These are phyloP conservation scores for Cybosia mesomella DNA, from an alignment of 2,888 invertebrate genomes.

Conservation along the genomic window DNA sequence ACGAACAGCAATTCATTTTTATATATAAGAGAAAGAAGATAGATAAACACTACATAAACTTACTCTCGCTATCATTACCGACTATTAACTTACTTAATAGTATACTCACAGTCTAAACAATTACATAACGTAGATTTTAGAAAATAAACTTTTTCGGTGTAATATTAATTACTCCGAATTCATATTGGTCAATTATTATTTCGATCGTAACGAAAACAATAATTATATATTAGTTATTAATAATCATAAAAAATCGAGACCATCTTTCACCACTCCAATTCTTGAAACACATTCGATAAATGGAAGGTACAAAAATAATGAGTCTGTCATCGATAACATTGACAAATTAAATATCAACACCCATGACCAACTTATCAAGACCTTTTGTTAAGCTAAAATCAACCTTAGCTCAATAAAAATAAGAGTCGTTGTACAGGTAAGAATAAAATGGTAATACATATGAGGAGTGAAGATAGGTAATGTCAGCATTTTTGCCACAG, in stretches of 20 bases:
- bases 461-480: constrained; percentile 63
- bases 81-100: neutral
- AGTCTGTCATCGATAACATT: constrained; percentile 81
- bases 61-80: neutral
- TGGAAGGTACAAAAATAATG: constrained; percentile 72
- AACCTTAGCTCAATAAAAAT: constrained; percentile 41
- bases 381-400: constrained; percentile 23
- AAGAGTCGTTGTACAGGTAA: constrained; percentile 39
- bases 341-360: constrained; percentile 84
- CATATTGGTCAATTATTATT: constrained; percentile 47
- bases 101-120: neutral
- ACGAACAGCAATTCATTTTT: no score
- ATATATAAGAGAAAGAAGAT: no score
- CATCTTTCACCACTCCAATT: constrained; percentile 65
- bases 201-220: constrained; percentile 50
- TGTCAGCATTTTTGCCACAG: constrained; percentile 78
- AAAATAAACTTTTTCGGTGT: constrained; percentile 23
- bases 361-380: constrained; percentile 32
- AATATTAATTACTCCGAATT: constrained; percentile 44
- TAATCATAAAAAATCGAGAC: constrained; percentile 57
- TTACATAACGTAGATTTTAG: constrained; percentile 5
- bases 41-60: neutral
- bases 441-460: constrained; percentile 54
- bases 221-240: constrained; percentile 52
- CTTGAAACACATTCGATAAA: constrained; percentile 64